These are phyloP conservation scores for Porites australiensis DNA, from an alignment of 64 coral and sea anemone species.

Conservation along the genomic window DNA sequence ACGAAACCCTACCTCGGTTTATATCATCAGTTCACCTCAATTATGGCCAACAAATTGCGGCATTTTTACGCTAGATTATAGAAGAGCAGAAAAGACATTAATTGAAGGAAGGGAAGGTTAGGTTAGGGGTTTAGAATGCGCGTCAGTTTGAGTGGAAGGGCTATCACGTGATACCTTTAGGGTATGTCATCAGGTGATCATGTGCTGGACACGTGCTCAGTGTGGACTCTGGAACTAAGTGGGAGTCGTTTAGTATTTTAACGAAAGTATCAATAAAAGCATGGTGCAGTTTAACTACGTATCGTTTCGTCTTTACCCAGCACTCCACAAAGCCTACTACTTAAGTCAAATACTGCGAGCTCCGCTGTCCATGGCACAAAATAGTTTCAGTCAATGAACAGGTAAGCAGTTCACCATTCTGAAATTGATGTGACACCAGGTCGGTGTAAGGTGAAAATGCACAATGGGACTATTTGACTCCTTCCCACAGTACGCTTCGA, in stretches of 20 bases:
- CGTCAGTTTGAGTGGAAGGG: not conserved
- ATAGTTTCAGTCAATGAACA: too few species aligned
- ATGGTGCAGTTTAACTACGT: too few species aligned
- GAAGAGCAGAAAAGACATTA: constrained; percentile 42
- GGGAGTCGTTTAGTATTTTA: not conserved
- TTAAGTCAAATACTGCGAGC: too few species aligned
- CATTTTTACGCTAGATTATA: constrained; percentile 44
- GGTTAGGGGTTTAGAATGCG: not conserved
- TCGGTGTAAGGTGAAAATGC: too few species aligned
- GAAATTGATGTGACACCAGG: too few species aligned
- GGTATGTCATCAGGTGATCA: not conserved
- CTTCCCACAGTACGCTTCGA: too few species aligned
- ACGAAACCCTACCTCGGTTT: constrained; percentile 24
- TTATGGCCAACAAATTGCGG: constrained; percentile 57
- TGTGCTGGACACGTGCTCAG: constrained; percentile 25
- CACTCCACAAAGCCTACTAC: too few species aligned
- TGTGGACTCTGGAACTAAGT: constrained; percentile 32
- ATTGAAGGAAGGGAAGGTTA: not conserved
- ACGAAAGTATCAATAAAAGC: too few species aligned
- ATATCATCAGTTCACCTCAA: constrained; percentile 29
- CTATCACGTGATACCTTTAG: constrained; percentile 26
- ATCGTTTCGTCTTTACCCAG: too few species aligned
- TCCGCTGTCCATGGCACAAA: too few species aligned
- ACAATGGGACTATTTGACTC: too few species aligned
- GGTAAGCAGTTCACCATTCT: too few species aligned